Percentiles rank a stretch among this genome's conserved stretches.
Evolutionary conservation across 2,888 invertebrate genomes (phyloP).

Genomic region (Capitulum mitella): DNA sequence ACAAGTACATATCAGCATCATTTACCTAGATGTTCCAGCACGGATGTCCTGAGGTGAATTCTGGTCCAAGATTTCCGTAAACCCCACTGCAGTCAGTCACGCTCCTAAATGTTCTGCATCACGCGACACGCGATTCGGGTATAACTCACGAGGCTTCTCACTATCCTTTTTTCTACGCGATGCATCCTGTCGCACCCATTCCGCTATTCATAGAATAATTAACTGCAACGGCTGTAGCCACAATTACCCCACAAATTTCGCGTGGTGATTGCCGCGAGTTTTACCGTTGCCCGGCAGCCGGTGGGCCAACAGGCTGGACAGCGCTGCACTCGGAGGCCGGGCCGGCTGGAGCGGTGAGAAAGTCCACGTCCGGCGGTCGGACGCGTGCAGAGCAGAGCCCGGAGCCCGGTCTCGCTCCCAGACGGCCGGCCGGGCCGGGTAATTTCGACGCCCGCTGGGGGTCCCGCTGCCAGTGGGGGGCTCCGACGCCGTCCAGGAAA

Average conservation of each 20-base stretch:
- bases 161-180: neutral
- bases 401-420: neutral
- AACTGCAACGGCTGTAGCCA: neutral
- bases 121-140: no score
- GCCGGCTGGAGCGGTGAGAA: neutral
- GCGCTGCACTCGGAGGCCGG: no score
- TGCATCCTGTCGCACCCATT: neutral
- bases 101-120: no score
- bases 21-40: no score
- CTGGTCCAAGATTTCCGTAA: no score
- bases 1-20: no score
- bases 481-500: neutral
- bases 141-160: neutral
- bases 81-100: no score
- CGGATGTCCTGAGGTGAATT: no score
- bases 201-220: neutral
- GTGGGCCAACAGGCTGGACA: no score
- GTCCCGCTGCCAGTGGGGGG: neutral
- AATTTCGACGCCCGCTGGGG: conserved; percentile 1
- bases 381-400: no score
- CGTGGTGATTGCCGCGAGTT: neutral
- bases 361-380: neutral
- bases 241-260: neutral
- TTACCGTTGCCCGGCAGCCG: neutral
- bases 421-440: neutral